phyloP scores from a whole-genome alignment of 2,797 vertebrate species.

The Rhinogobio ventralis region DNA sequence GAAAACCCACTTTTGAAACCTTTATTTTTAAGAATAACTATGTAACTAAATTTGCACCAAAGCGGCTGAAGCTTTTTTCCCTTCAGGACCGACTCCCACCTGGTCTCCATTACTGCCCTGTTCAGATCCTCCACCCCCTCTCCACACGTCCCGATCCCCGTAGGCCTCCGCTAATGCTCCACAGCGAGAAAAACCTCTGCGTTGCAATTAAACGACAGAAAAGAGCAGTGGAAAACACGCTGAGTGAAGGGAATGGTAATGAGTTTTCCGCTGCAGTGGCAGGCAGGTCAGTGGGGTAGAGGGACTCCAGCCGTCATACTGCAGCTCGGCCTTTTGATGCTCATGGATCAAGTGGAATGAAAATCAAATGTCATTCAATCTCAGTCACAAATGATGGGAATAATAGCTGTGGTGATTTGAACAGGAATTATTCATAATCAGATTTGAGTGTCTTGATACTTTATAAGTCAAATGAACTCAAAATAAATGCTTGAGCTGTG shows the following conservation, averaged over 20 bases:
- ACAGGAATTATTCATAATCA: background rate
- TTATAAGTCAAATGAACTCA: background rate
- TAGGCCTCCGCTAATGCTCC: slow-evolving; percentile 31
- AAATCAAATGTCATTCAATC: slow-evolving; percentile 8
- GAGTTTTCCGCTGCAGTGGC: slow-evolving; percentile 24
- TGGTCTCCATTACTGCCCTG: slow-evolving; percentile 50
- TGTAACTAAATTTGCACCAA: background rate
- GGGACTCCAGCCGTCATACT: background rate
- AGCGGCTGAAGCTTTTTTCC: background rate
- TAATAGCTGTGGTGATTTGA: background rate
- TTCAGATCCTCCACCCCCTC: slow-evolving; percentile 9
- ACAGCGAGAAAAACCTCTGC: slow-evolving; percentile 6
- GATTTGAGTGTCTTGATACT: background rate
- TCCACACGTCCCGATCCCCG: background rate
- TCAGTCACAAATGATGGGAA: background rate
- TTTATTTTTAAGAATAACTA: background rate
- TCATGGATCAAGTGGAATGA: slow-evolving; percentile 2
- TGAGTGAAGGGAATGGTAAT: slow-evolving; percentile 21
- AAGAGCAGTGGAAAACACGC: slow-evolving; percentile 24
- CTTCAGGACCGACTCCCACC: slow-evolving; percentile 40
- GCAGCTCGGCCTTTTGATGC: background rate
- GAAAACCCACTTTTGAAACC: background rate
- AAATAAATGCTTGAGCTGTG: background rate
- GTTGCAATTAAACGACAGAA: slow-evolving; percentile 33
- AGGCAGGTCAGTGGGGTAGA: slow-evolving; percentile 21